Percentiles rank a stretch among this genome's conserved stretches.
These are phyloP conservation scores for Philantomba maxwellii DNA, from an alignment of 2,113 vertebrate species.

Conservation along the genomic window DNA sequence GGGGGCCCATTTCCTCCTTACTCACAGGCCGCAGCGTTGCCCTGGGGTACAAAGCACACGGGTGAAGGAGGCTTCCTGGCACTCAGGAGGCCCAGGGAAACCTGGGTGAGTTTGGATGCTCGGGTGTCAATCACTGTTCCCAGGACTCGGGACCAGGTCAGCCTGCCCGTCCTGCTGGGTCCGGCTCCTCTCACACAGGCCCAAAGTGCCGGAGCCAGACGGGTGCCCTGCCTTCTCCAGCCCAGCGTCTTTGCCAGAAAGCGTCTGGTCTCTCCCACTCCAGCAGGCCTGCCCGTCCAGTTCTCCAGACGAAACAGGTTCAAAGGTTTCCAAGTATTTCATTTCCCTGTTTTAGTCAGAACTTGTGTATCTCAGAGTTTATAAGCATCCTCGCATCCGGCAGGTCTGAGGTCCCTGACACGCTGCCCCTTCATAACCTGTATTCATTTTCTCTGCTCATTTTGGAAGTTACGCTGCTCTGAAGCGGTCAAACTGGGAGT, in stretches of 20 bases:
- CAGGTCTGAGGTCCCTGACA: conserved; percentile 71
- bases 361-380: conserved; percentile 84
- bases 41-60: fast-evolving
- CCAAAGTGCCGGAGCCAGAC: background rate
- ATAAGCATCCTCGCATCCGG: conserved; percentile 81
- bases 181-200: background rate
- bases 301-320: background rate
- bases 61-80: background rate
- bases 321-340: conserved; percentile 85
- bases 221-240: background rate
- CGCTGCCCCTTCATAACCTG: conserved; percentile 82
- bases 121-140: background rate
- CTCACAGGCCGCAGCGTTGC: too few species aligned
- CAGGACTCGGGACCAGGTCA: background rate
- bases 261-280: background rate
- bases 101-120: too few species aligned
- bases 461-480: conserved; percentile 75
- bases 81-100: background rate
- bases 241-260: background rate
- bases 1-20: background rate
- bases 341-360: conserved; percentile 81
- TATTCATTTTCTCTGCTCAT: conserved; percentile 83
- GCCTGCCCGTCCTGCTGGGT: background rate
- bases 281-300: background rate
- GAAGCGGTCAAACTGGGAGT: conserved; percentile 79